Percentiles rank a stretch among this genome's conserved stretches.
Conservation (phyloP, 2,797 vertebrate species). For the Cephalopachus bancanus region DNA sequence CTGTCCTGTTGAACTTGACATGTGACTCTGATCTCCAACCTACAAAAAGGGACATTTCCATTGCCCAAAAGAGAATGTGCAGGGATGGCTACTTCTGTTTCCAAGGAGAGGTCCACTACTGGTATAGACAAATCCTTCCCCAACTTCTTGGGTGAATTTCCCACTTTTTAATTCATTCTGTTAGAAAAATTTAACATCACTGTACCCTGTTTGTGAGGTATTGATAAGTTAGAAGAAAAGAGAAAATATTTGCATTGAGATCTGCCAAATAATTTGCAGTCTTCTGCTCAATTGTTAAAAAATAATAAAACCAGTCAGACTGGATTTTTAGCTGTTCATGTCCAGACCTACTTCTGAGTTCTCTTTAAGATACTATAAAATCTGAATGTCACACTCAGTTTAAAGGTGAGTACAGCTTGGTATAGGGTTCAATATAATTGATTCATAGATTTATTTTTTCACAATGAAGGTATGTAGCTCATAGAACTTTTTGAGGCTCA, state of each 20-base stretch:
- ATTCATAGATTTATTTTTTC: constrained; percentile 53
- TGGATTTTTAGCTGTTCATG: constrained; percentile 1
- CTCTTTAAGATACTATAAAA: constrained; percentile 44
- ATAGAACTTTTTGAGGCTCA: constrained; percentile 17
- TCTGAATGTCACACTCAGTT: constrained; percentile 6
- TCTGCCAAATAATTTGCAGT: not conserved
- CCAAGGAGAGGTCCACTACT: not conserved
- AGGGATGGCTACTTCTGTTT: not conserved
- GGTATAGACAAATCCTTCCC: not conserved
- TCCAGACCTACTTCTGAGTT: not conserved
- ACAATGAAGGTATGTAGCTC: constrained; percentile 43
- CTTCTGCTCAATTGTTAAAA: not conserved
- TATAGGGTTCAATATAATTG: constrained; percentile 48
- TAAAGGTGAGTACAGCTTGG: constrained; percentile 47
- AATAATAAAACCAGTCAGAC: not conserved
- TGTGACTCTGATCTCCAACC: not conserved
- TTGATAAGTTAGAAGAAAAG: not conserved
- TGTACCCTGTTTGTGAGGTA: not conserved
- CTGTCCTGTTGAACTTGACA: not conserved
- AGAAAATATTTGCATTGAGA: not conserved
- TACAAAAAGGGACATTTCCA: not conserved
- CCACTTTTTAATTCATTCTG: not conserved
- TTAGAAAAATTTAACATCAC: not conserved
- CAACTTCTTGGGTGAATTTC: not conserved
- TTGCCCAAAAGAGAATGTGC: not conserved